Evolutionary conservation across 2,797 vertebrate species (phyloP).

Genomic region (Enteromius anoplus): DNA sequence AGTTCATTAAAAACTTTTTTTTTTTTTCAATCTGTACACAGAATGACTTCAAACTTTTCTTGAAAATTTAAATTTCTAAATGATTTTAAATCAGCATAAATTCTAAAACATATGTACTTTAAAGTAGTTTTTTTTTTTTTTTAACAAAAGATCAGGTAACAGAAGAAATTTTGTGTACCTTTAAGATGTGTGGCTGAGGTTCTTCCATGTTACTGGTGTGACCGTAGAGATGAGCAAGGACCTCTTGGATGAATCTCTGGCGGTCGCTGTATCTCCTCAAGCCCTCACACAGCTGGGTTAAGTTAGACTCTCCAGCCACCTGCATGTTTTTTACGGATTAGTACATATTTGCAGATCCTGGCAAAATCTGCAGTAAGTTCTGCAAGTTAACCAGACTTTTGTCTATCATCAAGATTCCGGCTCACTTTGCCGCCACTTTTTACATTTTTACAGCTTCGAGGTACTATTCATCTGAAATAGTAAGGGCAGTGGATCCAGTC

Average conservation of each 20-base stretch:
- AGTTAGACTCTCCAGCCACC: constrained; percentile 94
- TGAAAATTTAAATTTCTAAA: too few relatives aligned
- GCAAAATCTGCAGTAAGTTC: not conserved
- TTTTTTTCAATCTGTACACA: not conserved
- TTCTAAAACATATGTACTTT: too few relatives aligned
- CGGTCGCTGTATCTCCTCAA: constrained; percentile 90
- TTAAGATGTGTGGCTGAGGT: constrained; percentile 89
- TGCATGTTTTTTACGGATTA: constrained; percentile 58
- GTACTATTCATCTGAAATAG: not conserved
- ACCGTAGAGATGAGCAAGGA: constrained; percentile 90
- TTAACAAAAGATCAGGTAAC: not conserved
- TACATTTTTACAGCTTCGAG: not conserved
- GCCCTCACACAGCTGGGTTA: constrained; percentile 91
- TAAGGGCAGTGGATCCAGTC: not conserved
- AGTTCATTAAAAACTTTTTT: not conserved
- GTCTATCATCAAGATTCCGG: not conserved
- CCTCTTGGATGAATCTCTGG: constrained; percentile 90
- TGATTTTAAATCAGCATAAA: too few relatives aligned
- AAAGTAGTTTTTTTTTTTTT: not conserved
- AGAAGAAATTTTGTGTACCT: constrained; percentile 75
- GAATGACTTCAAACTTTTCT: not conserved
- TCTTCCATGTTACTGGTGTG: constrained; percentile 85
- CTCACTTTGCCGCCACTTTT: not conserved
- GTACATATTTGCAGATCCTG: not conserved
- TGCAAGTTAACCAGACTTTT: not conserved